A percentile compares a stretch with the other conserved stretches of the same genome.
phyloP scores from a whole-genome alignment of 2,797 vertebrate species.

The Gastrophryne carolinensis region DNA sequence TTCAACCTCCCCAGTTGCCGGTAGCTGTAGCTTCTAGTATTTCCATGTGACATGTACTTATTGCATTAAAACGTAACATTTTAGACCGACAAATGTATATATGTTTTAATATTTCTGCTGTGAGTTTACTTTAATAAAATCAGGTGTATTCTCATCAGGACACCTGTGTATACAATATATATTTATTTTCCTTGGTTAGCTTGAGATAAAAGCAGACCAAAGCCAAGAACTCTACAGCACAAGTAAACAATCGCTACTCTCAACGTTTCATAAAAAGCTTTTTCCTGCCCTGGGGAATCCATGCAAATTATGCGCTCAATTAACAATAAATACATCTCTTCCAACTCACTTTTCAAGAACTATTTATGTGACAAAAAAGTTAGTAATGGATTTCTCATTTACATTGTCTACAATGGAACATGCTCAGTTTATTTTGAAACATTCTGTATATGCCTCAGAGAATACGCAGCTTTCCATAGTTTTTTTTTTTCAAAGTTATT shows the following conservation, averaged over 20 bases:
- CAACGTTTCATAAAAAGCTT: constrained; percentile 38
- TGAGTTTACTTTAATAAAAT: too few species aligned
- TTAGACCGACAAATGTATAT: too few species aligned
- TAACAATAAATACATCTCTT: constrained; percentile 38
- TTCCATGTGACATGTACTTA: too few species aligned
- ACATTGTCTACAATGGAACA: background rate
- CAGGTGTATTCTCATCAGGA: background rate
- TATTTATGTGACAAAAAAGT: constrained; percentile 9
- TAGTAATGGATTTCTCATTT: constrained; percentile 41
- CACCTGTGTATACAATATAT: background rate
- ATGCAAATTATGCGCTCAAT: constrained; percentile 42
- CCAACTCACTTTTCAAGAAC: constrained; percentile 40
- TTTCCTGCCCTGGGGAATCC: constrained; percentile 11
- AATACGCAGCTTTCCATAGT: too few species aligned
- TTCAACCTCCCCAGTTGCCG: too few species aligned
- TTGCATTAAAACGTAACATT: too few species aligned
- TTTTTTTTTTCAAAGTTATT: too few species aligned
- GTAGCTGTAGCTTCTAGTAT: too few species aligned
- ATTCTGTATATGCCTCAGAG: too few species aligned
- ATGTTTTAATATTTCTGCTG: too few species aligned
- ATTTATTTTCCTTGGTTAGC: background rate
- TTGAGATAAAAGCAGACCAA: background rate
- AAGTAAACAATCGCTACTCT: constrained; percentile 1
- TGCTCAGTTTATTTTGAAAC: background rate
- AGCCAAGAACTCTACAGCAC: constrained; percentile 14